phyloP scores from a whole-genome alignment of 2,797 vertebrate genomes.

The Spheniscus humboldti region DNA sequence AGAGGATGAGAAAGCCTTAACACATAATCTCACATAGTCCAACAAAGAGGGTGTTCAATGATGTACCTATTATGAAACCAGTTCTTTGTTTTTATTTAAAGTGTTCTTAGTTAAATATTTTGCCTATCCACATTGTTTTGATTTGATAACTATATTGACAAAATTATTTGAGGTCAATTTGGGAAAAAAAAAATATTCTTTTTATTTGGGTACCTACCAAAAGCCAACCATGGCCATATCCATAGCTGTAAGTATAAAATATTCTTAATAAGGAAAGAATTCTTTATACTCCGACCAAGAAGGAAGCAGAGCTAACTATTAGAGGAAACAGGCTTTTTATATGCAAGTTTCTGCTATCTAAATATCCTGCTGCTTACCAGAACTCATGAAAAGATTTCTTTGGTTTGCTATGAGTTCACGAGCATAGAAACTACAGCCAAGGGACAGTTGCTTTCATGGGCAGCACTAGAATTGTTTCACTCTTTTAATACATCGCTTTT shows the following conservation, averaged over 20 bases:
- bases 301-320: background rate
- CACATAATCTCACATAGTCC: background rate
- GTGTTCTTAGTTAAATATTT: background rate
- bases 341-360: background rate
- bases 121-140: background rate
- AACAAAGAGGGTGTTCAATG: background rate
- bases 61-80: background rate
- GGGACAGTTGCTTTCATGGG: background rate
- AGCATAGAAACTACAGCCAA: background rate
- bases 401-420: background rate
- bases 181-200: background rate
- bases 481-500: background rate
- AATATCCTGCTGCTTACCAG: background rate
- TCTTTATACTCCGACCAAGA: background rate
- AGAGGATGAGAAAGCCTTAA: background rate
- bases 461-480: background rate
- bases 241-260: background rate
- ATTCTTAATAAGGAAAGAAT: background rate
- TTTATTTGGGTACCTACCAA: background rate
- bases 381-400: background rate
- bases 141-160: background rate
- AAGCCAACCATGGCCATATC: rapidly evolving
- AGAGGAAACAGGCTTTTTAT: background rate
- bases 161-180: background rate
- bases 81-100: background rate